These are phyloP conservation scores for Epizoanthus illoricatus DNA, from an alignment of 92 coral and sea anemone species.

Conservation along the genomic window DNA sequence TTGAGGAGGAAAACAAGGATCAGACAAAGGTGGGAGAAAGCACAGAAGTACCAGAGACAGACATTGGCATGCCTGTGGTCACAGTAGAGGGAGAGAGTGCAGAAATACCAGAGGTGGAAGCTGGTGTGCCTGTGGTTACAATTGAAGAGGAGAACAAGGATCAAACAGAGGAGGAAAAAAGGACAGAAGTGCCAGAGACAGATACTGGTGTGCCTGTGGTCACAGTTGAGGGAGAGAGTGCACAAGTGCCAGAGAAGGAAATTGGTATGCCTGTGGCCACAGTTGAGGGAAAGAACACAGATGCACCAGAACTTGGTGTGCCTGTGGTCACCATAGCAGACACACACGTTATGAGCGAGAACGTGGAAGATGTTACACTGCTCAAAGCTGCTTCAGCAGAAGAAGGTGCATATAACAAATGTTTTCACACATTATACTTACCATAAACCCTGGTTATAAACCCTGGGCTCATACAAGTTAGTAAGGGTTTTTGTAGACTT, in stretches of 20 bases:
- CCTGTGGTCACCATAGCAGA: not conserved
- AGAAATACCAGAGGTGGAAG: not conserved
- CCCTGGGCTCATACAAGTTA: too few relatives aligned
- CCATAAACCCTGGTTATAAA: too few relatives aligned
- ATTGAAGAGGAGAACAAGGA: not conserved
- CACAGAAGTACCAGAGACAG: not conserved
- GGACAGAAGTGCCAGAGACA: not conserved
- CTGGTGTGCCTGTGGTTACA: not conserved
- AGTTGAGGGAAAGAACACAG: not conserved
- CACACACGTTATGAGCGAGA: not conserved
- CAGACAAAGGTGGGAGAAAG: not conserved
- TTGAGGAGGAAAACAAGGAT: not conserved
- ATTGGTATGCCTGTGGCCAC: not conserved
- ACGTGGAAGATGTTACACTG: slow-evolving; percentile 15
- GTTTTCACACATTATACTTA: too few relatives aligned
- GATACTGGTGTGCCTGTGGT: not conserved
- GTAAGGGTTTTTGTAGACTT: too few relatives aligned
- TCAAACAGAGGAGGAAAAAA: too few relatives aligned
- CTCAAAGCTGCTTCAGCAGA: slow-evolving; percentile 7
- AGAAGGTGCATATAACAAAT: slow-evolving; percentile 5
- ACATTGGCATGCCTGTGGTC: not conserved
- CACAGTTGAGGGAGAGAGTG: not conserved
- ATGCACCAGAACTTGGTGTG: not conserved
- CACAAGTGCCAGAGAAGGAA: not conserved
- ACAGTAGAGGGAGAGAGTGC: not conserved